A percentile compares a stretch with the other conserved stretches of the same genome.
These are phyloP conservation scores for Cochlearius cochlearius DNA, from an alignment of 2,113 vertebrate genomes.

Conservation along the genomic window DNA sequence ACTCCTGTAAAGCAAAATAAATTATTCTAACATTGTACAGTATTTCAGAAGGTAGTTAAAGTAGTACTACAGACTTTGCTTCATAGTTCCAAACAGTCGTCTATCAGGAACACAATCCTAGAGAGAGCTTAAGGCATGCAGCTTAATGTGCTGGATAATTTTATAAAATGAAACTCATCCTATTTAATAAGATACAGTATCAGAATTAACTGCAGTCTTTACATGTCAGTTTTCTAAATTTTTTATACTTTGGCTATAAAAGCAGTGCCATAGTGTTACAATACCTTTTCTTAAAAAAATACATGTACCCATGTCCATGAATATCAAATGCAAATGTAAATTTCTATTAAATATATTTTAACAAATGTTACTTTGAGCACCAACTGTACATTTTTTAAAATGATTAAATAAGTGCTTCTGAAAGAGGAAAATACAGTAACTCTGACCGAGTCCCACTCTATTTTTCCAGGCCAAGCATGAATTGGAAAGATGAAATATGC, in stretches of 20 bases:
- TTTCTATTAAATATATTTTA: conserved; percentile 82
- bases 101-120: conserved; percentile 63
- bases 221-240: conserved; percentile 73
- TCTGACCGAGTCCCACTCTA: conserved; percentile 45
- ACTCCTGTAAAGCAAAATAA: conserved; percentile 89
- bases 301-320: conserved; percentile 78
- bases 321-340: conserved; percentile 79
- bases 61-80: conserved; percentile 70
- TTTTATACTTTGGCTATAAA: conserved; percentile 81
- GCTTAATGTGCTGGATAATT: conserved; percentile 70
- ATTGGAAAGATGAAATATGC: conserved; percentile 20
- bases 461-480: conserved; percentile 53
- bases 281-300: conserved; percentile 85
- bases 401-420: conserved; percentile 80
- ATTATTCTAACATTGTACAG: conserved; percentile 88
- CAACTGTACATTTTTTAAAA: conserved; percentile 75
- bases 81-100: conserved; percentile 63
- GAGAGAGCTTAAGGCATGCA: conserved; percentile 80
- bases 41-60: conserved; percentile 78
- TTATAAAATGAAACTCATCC: conserved; percentile 75
- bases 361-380: conserved; percentile 81
- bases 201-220: conserved; percentile 71
- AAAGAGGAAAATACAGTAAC: conserved; percentile 67
- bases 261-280: conserved; percentile 81
- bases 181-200: conserved; percentile 67